These are phyloP conservation scores for Dipodomys ordii DNA, from an alignment of 2,113 vertebrate genomes.

Conservation along the genomic window DNA sequence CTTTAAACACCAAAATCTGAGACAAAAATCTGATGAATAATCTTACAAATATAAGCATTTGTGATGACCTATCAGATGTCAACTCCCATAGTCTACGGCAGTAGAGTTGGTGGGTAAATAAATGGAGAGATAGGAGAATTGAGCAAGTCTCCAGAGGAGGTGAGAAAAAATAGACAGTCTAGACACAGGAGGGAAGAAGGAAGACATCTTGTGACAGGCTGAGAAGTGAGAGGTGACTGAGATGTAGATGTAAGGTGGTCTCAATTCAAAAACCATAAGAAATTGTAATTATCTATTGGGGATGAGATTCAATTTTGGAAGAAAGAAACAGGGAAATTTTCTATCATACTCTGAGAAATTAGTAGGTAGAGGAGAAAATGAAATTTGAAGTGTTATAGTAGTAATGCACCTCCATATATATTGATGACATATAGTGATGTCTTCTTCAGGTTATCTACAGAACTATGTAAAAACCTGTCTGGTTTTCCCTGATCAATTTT, in stretches of 20 bases:
- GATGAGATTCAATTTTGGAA: neutral
- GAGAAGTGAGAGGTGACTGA: neutral
- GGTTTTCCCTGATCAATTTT: neutral
- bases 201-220: neutral
- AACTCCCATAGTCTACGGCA: neutral
- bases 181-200: neutral
- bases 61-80: neutral
- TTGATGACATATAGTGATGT: neutral
- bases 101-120: neutral
- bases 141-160: neutral
- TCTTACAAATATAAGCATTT: neutral
- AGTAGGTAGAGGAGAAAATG: neutral
- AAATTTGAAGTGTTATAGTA: neutral
- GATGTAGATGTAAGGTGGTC: neutral
- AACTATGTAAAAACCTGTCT: neutral
- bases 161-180: neutral
- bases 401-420: neutral
- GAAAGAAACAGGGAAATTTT: neutral
- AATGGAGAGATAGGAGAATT: neutral
- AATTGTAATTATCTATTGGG: neutral
- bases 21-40: neutral
- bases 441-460: neutral
- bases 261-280: neutral
- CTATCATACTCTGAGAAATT: neutral
- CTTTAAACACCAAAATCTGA: constrained; percentile 1